Evolutionary conservation across 2,888 invertebrate species (phyloP).

Genomic region (Cheilosia urbana): DNA sequence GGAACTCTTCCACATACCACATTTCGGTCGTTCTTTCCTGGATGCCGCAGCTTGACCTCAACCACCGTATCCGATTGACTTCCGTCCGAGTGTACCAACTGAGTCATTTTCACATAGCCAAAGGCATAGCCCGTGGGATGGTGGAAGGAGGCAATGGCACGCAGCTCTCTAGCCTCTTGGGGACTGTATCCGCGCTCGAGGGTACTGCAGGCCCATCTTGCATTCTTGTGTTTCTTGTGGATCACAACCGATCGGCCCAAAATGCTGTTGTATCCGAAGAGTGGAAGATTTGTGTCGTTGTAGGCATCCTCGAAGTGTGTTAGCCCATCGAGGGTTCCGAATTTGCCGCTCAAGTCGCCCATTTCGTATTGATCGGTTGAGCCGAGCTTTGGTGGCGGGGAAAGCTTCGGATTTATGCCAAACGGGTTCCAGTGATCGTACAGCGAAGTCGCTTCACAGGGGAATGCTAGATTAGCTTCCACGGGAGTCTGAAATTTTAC

Average conservation of each 20-base stretch:
- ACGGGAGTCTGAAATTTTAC: constrained; percentile 88
- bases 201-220: constrained; percentile 93
- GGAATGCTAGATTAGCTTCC: constrained; percentile 92
- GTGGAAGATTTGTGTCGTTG: constrained; percentile 92
- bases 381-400: constrained; percentile 87
- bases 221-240: constrained; percentile 87
- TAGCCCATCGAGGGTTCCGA: constrained; percentile 89
- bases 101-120: constrained; percentile 94
- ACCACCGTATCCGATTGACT: constrained; percentile 94
- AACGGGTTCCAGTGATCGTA: constrained; percentile 95
- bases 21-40: constrained; percentile 93
- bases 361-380: constrained; percentile 94
- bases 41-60: constrained; percentile 95
- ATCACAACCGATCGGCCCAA: constrained; percentile 94
- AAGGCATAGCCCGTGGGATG: constrained; percentile 92
- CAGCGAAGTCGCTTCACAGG: constrained; percentile 92
- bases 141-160: constrained; percentile 96
- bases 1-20: constrained; percentile 84
- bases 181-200: constrained; percentile 95
- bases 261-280: constrained; percentile 92
- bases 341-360: constrained; percentile 94
- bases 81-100: constrained; percentile 93
- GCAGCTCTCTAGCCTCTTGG: constrained; percentile 92
- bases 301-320: constrained; percentile 86
- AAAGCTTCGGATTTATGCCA: constrained; percentile 87